phyloP scores from a whole-genome alignment of 2,888 invertebrate species.

The Chloroclystis v-ata region DNA sequence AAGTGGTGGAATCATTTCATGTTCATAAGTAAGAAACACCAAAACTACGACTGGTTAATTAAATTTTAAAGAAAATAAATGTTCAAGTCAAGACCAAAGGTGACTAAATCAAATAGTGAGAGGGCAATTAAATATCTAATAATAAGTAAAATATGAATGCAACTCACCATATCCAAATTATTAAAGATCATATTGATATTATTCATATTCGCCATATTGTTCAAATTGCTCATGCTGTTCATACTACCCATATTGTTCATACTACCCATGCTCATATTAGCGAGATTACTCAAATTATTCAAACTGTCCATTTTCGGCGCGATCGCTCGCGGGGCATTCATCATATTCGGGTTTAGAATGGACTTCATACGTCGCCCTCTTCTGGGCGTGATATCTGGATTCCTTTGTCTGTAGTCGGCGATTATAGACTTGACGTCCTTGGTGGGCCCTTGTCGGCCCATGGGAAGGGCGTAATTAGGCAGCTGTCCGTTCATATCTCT shows the following conservation, averaged over 20 bases:
- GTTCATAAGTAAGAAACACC: no score
- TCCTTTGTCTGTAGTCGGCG: constrained; percentile 86
- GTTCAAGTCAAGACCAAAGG: no score
- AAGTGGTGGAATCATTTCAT: no score
- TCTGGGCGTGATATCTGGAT: constrained; percentile 85
- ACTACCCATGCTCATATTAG: constrained; percentile 6
- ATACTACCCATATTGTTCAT: constrained; percentile 32
- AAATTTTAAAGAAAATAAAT: no score
- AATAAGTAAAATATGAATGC: background rate
- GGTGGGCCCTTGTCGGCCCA: constrained; percentile 86
- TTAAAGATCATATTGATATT: constrained; percentile 62
- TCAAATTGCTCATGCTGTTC: constrained; percentile 32
- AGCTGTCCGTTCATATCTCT: constrained; percentile 78
- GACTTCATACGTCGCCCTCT: constrained; percentile 81
- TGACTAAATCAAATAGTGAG: no score
- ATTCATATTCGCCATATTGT: background rate
- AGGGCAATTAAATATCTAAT: background rate
- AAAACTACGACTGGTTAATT: no score
- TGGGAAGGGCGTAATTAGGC: constrained; percentile 72
- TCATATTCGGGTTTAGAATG: constrained; percentile 66
- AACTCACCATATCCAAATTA: constrained; percentile 72
- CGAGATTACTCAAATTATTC: constrained; percentile 31
- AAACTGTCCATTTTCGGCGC: constrained; percentile 63
- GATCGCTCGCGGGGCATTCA: constrained; percentile 63
- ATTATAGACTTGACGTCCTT: constrained; percentile 90